A percentile compares a stretch with the other conserved stretches of the same genome.
phyloP scores from a whole-genome alignment of 2,888 invertebrate species.

The Euplexia lucipara region DNA sequence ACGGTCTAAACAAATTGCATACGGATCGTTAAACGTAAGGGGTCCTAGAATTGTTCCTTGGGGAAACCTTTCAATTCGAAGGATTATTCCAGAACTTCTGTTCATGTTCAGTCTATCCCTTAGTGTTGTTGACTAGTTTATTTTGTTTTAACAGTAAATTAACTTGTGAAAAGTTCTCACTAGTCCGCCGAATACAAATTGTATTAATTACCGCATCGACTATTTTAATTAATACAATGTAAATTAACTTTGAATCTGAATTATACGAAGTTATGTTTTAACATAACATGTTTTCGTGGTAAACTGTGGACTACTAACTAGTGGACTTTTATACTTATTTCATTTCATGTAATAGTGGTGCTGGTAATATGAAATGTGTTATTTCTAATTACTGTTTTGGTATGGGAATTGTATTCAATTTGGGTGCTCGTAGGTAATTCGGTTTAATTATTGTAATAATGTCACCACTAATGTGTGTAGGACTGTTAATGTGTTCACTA shows the following conservation, averaged over 20 bases:
- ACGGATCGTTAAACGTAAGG: slow-evolving; percentile 24
- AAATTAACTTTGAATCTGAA: slow-evolving; percentile 44
- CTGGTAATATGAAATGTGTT: slow-evolving; percentile 32
- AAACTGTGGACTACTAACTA: too few species aligned
- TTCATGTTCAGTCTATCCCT: slow-evolving; percentile 13
- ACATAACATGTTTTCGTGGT: neutral
- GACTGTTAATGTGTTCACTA: slow-evolving; percentile 21
- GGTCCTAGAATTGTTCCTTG: slow-evolving; percentile 33
- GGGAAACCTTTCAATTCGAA: slow-evolving; percentile 32
- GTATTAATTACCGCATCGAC: slow-evolving; percentile 30
- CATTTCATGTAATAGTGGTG: slow-evolving; percentile 8
- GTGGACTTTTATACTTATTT: slow-evolving; percentile 12
- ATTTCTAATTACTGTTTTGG: slow-evolving; percentile 34
- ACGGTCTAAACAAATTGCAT: neutral
- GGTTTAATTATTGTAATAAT: slow-evolving; percentile 30
- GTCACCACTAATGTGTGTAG: slow-evolving; percentile 14
- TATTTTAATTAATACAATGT: slow-evolving; percentile 48
- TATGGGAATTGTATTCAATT: slow-evolving; percentile 28
- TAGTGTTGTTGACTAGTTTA: slow-evolving; percentile 23
- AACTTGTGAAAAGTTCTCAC: slow-evolving; percentile 30
- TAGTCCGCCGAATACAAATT: slow-evolving; percentile 27
- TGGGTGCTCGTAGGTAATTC: slow-evolving; percentile 19
- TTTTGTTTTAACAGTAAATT: slow-evolving; percentile 22
- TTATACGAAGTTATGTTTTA: slow-evolving; percentile 23
- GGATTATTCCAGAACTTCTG: slow-evolving; percentile 8